These are phyloP conservation scores for Aldrovandia affinis DNA, from an alignment of 2,797 vertebrate genomes.

Conservation along the genomic window DNA sequence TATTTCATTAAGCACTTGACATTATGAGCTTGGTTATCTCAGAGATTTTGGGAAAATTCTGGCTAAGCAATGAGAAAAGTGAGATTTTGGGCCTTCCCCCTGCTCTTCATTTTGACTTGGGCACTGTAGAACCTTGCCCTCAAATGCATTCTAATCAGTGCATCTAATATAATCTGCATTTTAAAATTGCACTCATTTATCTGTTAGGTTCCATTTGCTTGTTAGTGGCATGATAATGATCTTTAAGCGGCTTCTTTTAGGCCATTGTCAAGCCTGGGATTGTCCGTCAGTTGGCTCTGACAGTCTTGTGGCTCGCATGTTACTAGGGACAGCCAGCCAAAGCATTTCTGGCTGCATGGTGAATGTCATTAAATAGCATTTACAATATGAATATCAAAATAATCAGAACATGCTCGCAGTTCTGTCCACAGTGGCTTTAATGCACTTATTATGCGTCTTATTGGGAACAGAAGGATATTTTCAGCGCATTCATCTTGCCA, in stretches of 20 bases:
- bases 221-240: not conserved
- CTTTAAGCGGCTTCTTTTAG: not conserved
- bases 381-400: not conserved
- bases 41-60: no score
- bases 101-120: not conserved
- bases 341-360: not conserved
- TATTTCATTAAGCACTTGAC: no score
- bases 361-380: not conserved
- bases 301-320: not conserved
- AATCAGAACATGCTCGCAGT: constrained; percentile 3
- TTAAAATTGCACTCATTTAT: not conserved
- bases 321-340: not conserved
- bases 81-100: no score
- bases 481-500: constrained; percentile 48
- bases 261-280: not conserved
- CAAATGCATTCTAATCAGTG: not conserved
- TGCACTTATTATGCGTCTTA: constrained; percentile 36
- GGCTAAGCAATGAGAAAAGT: no score
- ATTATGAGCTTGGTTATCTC: no score
- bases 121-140: not conserved
- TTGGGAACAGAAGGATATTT: constrained; percentile 55
- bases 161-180: not conserved
- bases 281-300: not conserved
- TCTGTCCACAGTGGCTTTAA: constrained; percentile 43
- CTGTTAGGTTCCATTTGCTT: not conserved